A percentile compares a stretch with the other conserved stretches of the same genome.
phyloP scores from a whole-genome alignment of 1,140 invertebrate species.

The Anoplophora glabripennis region DNA sequence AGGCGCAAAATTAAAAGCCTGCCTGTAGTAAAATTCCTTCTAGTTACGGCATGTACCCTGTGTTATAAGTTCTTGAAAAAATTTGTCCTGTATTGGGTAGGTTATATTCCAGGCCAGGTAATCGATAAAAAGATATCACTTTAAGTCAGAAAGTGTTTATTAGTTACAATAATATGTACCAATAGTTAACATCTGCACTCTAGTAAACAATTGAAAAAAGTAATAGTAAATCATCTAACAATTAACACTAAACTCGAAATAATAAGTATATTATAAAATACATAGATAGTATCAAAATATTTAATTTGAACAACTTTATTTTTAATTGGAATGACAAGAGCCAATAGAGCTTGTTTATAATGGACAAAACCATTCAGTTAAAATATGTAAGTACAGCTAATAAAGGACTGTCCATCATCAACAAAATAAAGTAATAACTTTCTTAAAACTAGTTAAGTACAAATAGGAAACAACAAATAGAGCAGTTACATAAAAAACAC shows the following conservation, averaged over 20 bases:
- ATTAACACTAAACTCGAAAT: constrained; percentile 27
- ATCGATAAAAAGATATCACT: constrained; percentile 9
- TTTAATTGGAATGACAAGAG: constrained; percentile 34
- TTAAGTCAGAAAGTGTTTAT: constrained; percentile 44
- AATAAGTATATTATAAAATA: constrained; percentile 31
- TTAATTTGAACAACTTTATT: constrained; percentile 23
- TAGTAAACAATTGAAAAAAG: constrained; percentile 27
- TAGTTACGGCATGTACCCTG: too few relatives aligned
- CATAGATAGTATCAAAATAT: constrained; percentile 36
- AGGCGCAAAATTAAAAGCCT: too few relatives aligned
- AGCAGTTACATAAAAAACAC: constrained; percentile 5
- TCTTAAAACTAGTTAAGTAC: constrained; percentile 23
- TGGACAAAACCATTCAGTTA: background rate
- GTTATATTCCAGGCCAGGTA: too few relatives aligned
- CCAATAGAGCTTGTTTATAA: constrained; percentile 15
- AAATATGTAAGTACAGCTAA: too few relatives aligned
- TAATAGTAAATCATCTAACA: constrained; percentile 8
- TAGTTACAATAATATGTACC: constrained; percentile 44
- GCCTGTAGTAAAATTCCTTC: too few relatives aligned
- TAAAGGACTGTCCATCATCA: background rate
- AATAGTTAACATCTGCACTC: constrained; percentile 44
- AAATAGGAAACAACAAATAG: constrained; percentile 11
- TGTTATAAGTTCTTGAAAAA: too few relatives aligned
- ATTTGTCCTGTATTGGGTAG: too few relatives aligned
- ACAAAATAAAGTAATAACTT: constrained; percentile 9